Conservation (phyloP, 2,113 vertebrate genomes). For the Lasiurus cinereus region DNA sequence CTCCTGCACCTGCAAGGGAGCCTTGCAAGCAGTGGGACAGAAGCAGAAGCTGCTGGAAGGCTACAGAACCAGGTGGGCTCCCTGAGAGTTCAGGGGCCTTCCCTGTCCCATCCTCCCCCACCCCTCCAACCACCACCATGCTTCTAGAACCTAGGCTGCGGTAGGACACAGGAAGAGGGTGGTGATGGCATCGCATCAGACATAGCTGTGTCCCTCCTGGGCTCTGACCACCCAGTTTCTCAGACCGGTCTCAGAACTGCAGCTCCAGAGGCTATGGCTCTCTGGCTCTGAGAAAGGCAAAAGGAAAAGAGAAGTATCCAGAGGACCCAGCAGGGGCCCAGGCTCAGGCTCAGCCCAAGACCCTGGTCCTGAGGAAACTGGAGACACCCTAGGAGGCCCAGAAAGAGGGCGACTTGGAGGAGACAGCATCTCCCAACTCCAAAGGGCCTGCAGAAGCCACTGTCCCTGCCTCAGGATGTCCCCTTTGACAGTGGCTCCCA, state of each 20-base stretch:
- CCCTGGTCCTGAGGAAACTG: conserved; percentile 44
- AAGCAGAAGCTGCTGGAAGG: neutral
- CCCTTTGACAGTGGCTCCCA: neutral
- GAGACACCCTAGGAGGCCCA: conserved; percentile 26
- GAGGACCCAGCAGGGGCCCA: neutral
- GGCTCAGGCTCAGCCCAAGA: neutral
- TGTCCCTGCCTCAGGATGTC: neutral
- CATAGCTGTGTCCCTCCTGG: neutral
- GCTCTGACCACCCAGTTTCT: neutral
- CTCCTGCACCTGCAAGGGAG: no score
- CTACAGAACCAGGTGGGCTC: no score
- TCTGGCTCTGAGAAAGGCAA: neutral
- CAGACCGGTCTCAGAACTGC: neutral
- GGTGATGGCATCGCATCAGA: neutral
- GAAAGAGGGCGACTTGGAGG: neutral
- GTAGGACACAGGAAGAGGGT: no score
- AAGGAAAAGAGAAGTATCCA: neutral
- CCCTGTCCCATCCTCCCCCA: neutral
- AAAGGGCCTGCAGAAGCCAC: neutral
- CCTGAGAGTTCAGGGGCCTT: no score
- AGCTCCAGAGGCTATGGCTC: neutral
- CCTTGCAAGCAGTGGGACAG: neutral
- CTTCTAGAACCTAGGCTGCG: neutral
- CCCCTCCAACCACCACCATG: neutral
- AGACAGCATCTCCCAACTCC: neutral